A percentile compares a stretch with the other conserved stretches of the same genome.
phyloP scores from a whole-genome alignment of 35 echinoderm and acorn worm genomes.

The Acanthaster planci region DNA sequence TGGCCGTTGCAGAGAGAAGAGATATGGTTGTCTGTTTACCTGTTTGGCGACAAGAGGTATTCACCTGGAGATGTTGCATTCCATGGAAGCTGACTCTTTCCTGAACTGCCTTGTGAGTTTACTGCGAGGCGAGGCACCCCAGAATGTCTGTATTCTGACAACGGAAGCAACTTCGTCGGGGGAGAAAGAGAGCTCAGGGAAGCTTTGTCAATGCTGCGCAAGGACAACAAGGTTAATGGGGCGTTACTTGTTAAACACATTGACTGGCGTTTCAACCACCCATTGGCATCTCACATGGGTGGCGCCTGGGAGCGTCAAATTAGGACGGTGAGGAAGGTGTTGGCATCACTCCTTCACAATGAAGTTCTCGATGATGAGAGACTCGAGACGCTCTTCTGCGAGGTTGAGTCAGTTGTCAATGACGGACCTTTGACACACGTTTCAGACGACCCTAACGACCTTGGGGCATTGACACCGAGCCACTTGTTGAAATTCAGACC shows the following conservation, averaged over 20 bases:
- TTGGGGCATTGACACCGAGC: neutral
- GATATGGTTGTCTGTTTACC: constrained; percentile 35
- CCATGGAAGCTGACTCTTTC: constrained; percentile 42
- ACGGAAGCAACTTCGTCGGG: constrained; percentile 44
- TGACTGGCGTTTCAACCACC: constrained; percentile 41
- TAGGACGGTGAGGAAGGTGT: constrained; percentile 22
- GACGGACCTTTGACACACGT: constrained; percentile 41
- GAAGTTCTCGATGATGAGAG: constrained; percentile 41
- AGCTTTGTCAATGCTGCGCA: too few relatives aligned
- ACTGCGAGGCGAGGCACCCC: constrained; percentile 36
- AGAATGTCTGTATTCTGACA: constrained; percentile 39
- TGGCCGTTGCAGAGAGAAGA: neutral
- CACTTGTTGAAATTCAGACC: constrained; percentile 26
- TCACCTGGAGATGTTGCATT: constrained; percentile 38
- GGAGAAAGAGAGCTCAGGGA: constrained; percentile 28
- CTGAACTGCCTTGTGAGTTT: constrained; percentile 35
- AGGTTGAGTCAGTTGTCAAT: constrained; percentile 65
- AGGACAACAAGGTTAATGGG: too few relatives aligned
- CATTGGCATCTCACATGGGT: constrained; percentile 43
- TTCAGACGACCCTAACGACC: constrained; percentile 14
- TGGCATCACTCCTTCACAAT: constrained; percentile 19
- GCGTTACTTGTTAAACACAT: constrained; percentile 37
- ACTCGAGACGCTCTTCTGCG: constrained; percentile 53
- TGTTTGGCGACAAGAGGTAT: constrained; percentile 34
- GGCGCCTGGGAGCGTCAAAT: constrained; percentile 45